Evolutionary conservation across 1,140 invertebrate genomes (phyloP).

Genomic region (Lethrus apterus): DNA sequence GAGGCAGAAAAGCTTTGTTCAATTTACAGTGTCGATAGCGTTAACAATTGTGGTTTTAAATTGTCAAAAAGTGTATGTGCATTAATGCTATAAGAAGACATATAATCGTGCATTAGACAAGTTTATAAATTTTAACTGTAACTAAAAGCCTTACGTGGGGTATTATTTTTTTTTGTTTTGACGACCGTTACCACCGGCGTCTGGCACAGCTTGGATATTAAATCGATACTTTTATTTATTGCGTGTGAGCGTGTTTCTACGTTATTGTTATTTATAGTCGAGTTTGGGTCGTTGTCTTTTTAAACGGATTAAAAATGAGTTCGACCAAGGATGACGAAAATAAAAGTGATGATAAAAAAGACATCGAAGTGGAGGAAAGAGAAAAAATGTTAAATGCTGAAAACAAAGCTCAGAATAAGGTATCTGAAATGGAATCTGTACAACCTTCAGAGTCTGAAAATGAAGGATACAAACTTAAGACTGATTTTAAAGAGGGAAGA

Average conservation of each 20-base stretch:
- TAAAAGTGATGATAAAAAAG: slow-evolving; percentile 60
- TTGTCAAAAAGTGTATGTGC: too few relatives aligned
- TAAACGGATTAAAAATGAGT: slow-evolving; percentile 11
- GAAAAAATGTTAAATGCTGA: slow-evolving; percentile 63
- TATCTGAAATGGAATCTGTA: slow-evolving; percentile 31
- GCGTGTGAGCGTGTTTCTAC: background rate
- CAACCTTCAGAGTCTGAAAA: slow-evolving; percentile 38
- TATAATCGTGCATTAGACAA: too few relatives aligned
- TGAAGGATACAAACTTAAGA: slow-evolving; percentile 42
- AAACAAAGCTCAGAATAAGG: slow-evolving; percentile 44
- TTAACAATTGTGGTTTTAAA: too few relatives aligned
- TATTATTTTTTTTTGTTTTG: too few relatives aligned
- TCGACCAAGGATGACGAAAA: slow-evolving; percentile 23
- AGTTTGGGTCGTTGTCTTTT: background rate
- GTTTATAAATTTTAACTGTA: too few relatives aligned
- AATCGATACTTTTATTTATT: slow-evolving; percentile 10
- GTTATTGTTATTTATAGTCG: background rate
- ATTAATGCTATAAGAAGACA: too few relatives aligned
- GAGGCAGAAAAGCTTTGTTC: too few relatives aligned
- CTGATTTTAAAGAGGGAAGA: slow-evolving; percentile 55
- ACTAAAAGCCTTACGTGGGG: too few relatives aligned
- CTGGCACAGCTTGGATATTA: background rate
- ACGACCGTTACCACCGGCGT: too few relatives aligned
- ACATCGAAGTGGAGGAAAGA: slow-evolving; percentile 63
- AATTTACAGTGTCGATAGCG: too few relatives aligned